Evolutionary conservation across 2,888 invertebrate species (phyloP).

Genomic region (Drosophila ezoana): DNA sequence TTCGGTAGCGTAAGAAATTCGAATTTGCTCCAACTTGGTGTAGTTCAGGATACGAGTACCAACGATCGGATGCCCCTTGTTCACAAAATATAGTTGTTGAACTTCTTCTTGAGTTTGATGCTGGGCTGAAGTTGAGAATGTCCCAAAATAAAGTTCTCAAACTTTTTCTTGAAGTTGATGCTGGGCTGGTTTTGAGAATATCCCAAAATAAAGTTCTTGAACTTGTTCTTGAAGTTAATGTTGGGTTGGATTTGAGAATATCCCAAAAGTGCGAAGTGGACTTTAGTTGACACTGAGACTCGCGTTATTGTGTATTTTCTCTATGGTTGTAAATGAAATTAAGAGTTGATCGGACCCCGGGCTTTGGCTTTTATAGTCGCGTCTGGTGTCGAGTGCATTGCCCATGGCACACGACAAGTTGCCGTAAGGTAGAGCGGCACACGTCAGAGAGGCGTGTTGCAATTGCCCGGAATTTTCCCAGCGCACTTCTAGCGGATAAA

Average conservation of each 20-base stretch:
- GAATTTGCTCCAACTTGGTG: constrained; percentile 45
- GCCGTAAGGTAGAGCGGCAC: constrained; percentile 28
- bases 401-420: constrained; percentile 57
- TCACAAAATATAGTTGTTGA: neutral
- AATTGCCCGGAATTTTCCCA: constrained; percentile 59
- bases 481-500: constrained; percentile 30
- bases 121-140: neutral
- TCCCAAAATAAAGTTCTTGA: too few species aligned
- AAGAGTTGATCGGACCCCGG: constrained; percentile 10
- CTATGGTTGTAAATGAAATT: constrained; percentile 28
- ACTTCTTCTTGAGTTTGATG: neutral
- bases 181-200: neutral
- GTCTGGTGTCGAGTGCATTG: constrained; percentile 31
- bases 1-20: neutral
- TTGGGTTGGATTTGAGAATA: neutral
- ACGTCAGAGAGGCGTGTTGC: constrained; percentile 24
- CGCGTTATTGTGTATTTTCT: constrained; percentile 18
- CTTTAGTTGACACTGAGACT: neutral
- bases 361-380: constrained; percentile 56
- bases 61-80: neutral
- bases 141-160: neutral
- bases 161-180: too few species aligned
- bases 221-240: neutral
- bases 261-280: neutral
- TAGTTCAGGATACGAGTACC: neutral